Evolutionary conservation across 2,113 vertebrate species (phyloP), one percentile per base, ranked within the genome.

Genomic region (Mandrillus leucophaeus): DNA sequence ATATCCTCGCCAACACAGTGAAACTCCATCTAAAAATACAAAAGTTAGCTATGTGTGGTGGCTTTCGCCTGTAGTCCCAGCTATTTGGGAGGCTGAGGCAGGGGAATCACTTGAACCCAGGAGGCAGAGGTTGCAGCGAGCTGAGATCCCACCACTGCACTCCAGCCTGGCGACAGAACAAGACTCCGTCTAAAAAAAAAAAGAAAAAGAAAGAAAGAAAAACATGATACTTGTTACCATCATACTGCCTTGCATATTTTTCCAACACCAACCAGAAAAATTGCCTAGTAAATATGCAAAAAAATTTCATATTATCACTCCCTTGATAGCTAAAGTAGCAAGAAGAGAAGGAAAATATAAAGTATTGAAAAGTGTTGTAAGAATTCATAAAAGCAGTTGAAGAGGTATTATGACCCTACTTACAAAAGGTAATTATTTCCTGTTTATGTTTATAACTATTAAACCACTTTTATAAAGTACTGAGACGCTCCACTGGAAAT

Each of bases 391-490:
- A 43, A 68, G 4, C 13, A 93, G 4, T 11, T 76, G 35, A 82
- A 92, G 16, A 40, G 18, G 12, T 80, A 76, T 66, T 79, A 64
- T 25, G 35, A 57, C 2, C 27, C 57, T 89, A 61, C 6, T 93
- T 66, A 94, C 35, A 83, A 72, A 68, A 20, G 35, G 4, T 84
- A 96, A 92, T 30, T 23, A 80, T 93, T 93, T 94, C n/a, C 30
- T 97, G 2, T 84, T 94, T 78, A 20, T 93, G 43, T 82, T 95
- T 90, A 68, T 10, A 86, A 79, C 9, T 86, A 43, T 90, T 88
- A 85, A 89, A 43, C 75, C 86, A 3, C 8, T 93, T 35, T 80
- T 87, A 50, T 20, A 82, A 90, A 93, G 22, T 93, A 87, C 50
- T 78, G 25, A 79, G 38, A 93, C 48, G 10, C 45, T 92, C 7